Base-by-base conservation (phyloP, 2,797 vertebrate genomes). In the Crenichthys baileyi region DNA sequence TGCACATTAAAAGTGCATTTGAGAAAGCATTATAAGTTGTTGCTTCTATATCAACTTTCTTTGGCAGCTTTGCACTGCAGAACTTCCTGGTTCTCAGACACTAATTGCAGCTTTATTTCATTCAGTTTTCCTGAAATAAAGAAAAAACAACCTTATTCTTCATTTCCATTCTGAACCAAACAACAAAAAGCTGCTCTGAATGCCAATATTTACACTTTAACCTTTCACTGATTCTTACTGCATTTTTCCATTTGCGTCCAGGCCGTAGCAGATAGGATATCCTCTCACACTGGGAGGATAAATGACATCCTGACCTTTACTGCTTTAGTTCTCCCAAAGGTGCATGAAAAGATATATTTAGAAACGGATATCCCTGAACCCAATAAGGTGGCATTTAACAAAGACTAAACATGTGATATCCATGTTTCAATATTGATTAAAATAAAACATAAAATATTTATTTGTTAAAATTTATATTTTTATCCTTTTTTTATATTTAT, bases 281-380 rank as follows among this genome's bases (percentile, higher is more conserved):
- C 90, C 89, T 91, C 77, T 85, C 87, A 60, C 36, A 70, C 90
- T 87, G 87, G 77, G 91, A 92, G 83, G 88, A 93, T 93, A 84
- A 92, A 91, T 88, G 88, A 83, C 84, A 87, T 85, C 79, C 85
- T 89, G 91, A 90, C 91, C 90, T 93, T 93, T 90, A 81, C 78
- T 75, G 73, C 80, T 73, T 75, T 76, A 72, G 29, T 73, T 9
- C 70, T 82, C 86, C 75, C 88, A 15, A 61, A 24, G 72, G 76
- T 77, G 58, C 58, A 75, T 70, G 55, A 77, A 82, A 73, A 84
- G 67, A 83, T 83, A 79, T 76, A 70, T 72, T 83, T 78, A 85
- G 81, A 82, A 72, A 75, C 41, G 48, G 70, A 72, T 76, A 74
- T 79, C 86, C 87, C 85, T 77, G 65, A 83, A 78, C 58, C 44